A percentile compares a stretch with the other conserved stretches of the same genome.
phyloP scores from a whole-genome alignment of 2,113 vertebrate genomes.

The Lanius ludovicianus region DNA sequence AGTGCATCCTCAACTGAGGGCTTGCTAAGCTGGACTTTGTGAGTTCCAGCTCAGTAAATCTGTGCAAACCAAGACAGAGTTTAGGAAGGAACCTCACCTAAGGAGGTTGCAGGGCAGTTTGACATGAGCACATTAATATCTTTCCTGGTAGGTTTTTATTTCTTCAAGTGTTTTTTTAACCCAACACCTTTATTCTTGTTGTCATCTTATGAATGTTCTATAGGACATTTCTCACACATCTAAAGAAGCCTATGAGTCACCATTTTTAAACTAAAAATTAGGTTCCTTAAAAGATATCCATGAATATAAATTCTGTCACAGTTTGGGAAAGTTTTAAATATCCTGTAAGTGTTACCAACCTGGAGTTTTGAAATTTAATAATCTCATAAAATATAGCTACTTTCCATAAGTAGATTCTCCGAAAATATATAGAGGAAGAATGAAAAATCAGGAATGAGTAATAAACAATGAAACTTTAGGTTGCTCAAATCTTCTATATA shows the following conservation, averaged over 20 bases:
- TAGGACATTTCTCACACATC: neutral
- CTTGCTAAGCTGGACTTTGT: neutral
- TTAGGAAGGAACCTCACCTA: neutral
- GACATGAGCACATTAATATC: neutral
- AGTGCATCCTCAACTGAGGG: neutral
- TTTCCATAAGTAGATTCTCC: neutral
- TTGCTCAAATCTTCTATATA: neutral
- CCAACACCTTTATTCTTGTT: slow-evolving; percentile 12
- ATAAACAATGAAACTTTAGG: neutral
- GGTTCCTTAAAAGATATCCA: slow-evolving; percentile 6
- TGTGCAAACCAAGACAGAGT: neutral
- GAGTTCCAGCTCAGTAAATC: neutral
- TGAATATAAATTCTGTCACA: slow-evolving; percentile 18
- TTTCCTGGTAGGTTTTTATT: neutral
- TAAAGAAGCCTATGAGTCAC: neutral
- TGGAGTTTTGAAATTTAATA: slow-evolving; percentile 23
- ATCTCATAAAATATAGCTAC: neutral
- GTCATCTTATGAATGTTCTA: neutral
- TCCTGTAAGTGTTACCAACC: slow-evolving; percentile 10
- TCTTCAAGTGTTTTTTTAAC: neutral
- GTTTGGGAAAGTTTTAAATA: slow-evolving; percentile 40
- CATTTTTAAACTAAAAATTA: slow-evolving; percentile 31
- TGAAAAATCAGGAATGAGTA: neutral
- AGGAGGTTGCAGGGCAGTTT: neutral
- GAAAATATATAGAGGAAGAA: neutral